Conservation (phyloP, 1,140 invertebrate species). For the Scylla paramamosain region DNA sequence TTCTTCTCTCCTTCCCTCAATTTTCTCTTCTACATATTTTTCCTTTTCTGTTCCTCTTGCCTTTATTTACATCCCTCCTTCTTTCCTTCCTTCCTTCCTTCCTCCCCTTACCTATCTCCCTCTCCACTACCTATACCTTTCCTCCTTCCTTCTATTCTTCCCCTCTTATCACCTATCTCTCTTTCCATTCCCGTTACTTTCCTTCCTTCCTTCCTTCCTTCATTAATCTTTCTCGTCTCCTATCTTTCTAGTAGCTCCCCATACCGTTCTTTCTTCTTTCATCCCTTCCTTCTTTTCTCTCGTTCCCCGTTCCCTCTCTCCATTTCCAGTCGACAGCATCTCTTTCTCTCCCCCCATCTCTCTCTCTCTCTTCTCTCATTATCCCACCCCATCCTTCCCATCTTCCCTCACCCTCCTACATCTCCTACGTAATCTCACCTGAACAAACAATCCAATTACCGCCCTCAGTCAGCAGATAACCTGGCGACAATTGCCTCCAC, state of each 20-base stretch:
- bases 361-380: background rate
- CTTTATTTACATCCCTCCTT: no score
- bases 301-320: background rate
- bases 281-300: background rate
- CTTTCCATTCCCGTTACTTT: no score
- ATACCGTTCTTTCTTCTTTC: background rate
- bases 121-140: no score
- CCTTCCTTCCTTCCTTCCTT: no score
- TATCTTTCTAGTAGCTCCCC: background rate
- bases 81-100: no score
- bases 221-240: background rate
- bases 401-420: background rate
- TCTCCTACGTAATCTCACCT: background rate
- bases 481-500: background rate
- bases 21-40: no score
- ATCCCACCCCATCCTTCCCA: background rate
- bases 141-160: background rate
- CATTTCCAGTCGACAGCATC: background rate
- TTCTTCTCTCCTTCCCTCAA: no score
- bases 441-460: conserved; percentile 14
- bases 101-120: no score
- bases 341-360: background rate
- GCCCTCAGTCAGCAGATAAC: background rate
- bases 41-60: no score
- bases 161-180: background rate